Evolutionary conservation across 2,797 vertebrate species (phyloP), one percentile per base, ranked within the genome.

Genomic region (Pyrrhura leucotis): DNA sequence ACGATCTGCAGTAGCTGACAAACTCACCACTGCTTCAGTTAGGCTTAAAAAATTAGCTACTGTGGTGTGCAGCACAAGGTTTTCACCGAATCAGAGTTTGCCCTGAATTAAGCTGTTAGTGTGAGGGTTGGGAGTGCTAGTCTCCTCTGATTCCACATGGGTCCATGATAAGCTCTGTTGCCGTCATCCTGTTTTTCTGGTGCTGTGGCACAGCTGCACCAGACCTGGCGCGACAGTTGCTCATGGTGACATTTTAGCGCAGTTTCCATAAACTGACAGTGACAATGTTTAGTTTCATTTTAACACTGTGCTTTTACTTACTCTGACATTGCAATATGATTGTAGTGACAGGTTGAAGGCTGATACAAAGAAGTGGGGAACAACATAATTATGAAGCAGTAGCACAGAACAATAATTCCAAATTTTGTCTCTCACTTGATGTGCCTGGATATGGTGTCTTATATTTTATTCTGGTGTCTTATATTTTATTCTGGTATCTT

Each of bases 231-330:
- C 79, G 94, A 85, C 61, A 14, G 72, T 53, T 9, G 61, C 68
- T 88, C 54, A 3, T 2, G 3, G 92, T 96, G 97, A 97, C 96
- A 95, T 90, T 90, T 96, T 3, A 81, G 79, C 2, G 0, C 54
- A 0, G 66, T 10, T 85, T 8, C 96, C 78, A 8, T 23, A 84
- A 95, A 96, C 58, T 94, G 96, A 71, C 95, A 95, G 86, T 96
- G 96, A 96, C 97, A 97, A 75, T 79, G 92, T 96, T 96, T 89
- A 26, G 93, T 89, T 95, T 33, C 88, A 79, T 96, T 93, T 95
- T 92, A 92, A 94, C 93, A 72, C 95, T 33, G 45, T 25, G 91
- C 96, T 75, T 78, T 95, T 86, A 77, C 93, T 85, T 51, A 23
- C 76, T 0, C 73, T 95, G 96, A 95, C 97, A 48, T 25, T 13